Conservation (phyloP, 2,113 vertebrate genomes). For the Spizaetus ornatus region DNA sequence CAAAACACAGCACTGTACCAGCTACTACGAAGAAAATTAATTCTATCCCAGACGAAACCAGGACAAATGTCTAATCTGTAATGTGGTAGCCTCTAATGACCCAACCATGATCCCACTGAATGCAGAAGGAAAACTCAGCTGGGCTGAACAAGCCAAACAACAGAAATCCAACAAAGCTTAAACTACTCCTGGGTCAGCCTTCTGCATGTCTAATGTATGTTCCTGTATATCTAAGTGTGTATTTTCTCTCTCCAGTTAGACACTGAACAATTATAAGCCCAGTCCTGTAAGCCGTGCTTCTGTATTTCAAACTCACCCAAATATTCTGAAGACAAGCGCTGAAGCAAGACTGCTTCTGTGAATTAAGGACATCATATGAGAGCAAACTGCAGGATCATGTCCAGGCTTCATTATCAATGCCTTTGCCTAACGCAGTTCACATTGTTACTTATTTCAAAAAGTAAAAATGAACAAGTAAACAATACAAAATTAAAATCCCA, state of each 20-base stretch:
- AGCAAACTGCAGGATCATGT: not conserved
- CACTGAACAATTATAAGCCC: not conserved
- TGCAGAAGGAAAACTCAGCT: not conserved
- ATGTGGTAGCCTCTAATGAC: not conserved
- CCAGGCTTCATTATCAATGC: not conserved
- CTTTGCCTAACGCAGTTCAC: constrained; percentile 34
- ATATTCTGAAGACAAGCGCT: not conserved
- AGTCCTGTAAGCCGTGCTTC: not conserved
- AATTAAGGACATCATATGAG: not conserved
- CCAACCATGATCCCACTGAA: not conserved
- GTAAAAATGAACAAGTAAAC: constrained; percentile 44
- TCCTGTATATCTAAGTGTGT: not conserved
- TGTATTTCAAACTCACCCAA: not conserved
- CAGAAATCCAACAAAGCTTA: not conserved
- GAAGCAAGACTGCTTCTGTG: not conserved
- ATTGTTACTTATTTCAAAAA: constrained; percentile 52
- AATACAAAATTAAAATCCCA: constrained; percentile 68
- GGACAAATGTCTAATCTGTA: not conserved
- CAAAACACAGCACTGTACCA: too few species aligned
- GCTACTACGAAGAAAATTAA: too few species aligned
- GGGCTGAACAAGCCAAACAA: not conserved
- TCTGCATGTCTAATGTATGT: not conserved
- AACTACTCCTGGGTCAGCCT: not conserved
- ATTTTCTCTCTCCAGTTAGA: not conserved
- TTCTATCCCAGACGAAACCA: too few species aligned